Conservation (phyloP, 2,113 vertebrate genomes). For the Cheilinus undulatus region DNA sequence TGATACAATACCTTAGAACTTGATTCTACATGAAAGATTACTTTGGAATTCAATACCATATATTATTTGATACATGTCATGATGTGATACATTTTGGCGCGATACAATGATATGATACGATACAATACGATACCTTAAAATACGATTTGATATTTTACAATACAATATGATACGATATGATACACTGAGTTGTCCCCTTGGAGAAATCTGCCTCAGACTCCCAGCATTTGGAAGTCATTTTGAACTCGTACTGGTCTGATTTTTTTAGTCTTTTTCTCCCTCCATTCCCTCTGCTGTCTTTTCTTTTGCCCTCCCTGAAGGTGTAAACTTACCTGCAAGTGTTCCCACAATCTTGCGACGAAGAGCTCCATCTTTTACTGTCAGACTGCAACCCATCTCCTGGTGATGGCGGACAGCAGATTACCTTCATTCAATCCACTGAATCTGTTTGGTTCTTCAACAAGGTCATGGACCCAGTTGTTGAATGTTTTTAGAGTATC, state of each 20-base stretch:
- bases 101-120: too few relatives aligned
- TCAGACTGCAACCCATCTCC: conserved; percentile 45
- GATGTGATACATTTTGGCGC: too few relatives aligned
- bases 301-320: conserved; percentile 17
- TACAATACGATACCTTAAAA: too few relatives aligned
- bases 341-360: conserved; percentile 29
- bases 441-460: conserved; percentile 3
- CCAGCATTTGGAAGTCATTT: too few relatives aligned
- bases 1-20: too few relatives aligned
- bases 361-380: conserved; percentile 21
- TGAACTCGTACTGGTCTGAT: not conserved
- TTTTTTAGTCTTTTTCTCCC: not conserved
- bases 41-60: too few relatives aligned
- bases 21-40: too few relatives aligned
- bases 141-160: too few relatives aligned
- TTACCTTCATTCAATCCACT: conserved; percentile 32
- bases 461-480: not conserved
- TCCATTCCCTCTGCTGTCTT: not conserved
- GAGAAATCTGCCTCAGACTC: too few relatives aligned
- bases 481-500: not conserved
- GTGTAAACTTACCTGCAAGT: conserved; percentile 27
- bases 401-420: conserved; percentile 52
- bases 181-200: too few relatives aligned
- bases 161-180: too few relatives aligned
- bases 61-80: too few relatives aligned